These are phyloP conservation scores for Tribolium castaneum DNA, from an alignment of 1,140 invertebrate genomes.

Conservation along the genomic window DNA sequence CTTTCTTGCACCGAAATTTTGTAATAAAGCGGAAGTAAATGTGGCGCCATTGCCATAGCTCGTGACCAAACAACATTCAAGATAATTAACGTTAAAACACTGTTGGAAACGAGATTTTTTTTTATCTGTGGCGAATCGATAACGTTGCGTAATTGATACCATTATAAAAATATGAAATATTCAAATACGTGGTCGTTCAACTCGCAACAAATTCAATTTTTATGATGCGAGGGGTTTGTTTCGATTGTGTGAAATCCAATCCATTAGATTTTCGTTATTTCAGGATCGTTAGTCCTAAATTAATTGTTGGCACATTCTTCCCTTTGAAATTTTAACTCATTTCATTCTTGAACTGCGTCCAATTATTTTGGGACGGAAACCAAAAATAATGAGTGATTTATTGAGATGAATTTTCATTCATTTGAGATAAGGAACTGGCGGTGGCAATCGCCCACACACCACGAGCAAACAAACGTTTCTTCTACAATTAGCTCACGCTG, in stretches of 20 bases:
- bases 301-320: not conserved
- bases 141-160: not conserved
- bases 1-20: not conserved
- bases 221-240: no score
- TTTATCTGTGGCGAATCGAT: not conserved
- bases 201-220: no score
- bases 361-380: not conserved
- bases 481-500: no score
- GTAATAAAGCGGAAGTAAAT: no score
- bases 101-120: not conserved
- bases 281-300: not conserved
- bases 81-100: no score
- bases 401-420: slow-evolving; percentile 17
- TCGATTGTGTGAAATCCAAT: no score
- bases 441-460: not conserved
- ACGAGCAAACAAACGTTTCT: no score
- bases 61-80: not conserved
- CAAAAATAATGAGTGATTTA: not conserved
- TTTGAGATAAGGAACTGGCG: not conserved
- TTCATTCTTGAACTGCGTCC: not conserved
- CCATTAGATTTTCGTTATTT: not conserved
- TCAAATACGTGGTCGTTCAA: not conserved
- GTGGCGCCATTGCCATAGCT: not conserved
- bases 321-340: not conserved
- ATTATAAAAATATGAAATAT: not conserved